Evolutionary conservation across 2,113 vertebrate species (phyloP), one percentile per base, ranked within the genome.

Genomic region (Onychorhynchus coronatus): DNA sequence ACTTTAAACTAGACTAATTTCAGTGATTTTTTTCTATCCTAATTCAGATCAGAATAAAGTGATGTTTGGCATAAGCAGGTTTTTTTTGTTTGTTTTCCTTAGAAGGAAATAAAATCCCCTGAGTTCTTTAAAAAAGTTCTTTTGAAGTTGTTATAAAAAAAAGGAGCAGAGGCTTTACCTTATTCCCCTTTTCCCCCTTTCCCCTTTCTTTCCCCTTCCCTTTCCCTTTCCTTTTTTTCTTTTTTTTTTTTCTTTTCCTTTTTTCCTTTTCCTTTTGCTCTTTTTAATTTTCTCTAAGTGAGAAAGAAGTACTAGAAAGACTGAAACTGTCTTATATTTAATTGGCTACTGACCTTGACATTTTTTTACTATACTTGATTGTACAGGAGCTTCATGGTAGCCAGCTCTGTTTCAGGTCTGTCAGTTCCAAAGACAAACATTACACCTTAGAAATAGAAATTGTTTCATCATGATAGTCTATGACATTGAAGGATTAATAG

Each of bases 401-500:
- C 10, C 52, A 71, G 56, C 22, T 75, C 50, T 39, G 19, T 39
- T 50, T 79, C 41, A 20, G 12, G 52, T 80, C 44, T 88, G 27
- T 14, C 55, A 89, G 24, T 28, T 55, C 23, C 35, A 72, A 24
- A 59, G n/a, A 35, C 5, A 91, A 90, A 88, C 8, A 49, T 53
- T 85, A 25, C n/a, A 30, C 22, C 72, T 79, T 70, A 42, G 66
- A 79, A 90, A 74, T 1, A 90, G 22, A 56, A 17, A 46, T 80
- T 63, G 68, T 90, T 83, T 84, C 42, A 85, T 5, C 14, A 21
- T 86, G 46, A 73, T 50, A 78, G 37, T 79, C 49, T 24, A 68
- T 61, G 62, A 91, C 46, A 72, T 4, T 91, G 65, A 96, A 91
- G 35, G 53, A 89, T 85, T 85, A 93, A 68, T 18, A 92, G 55